These are phyloP conservation scores for Silvanus unidentatus DNA, from an alignment of 2,888 invertebrate species.

Conservation along the genomic window DNA sequence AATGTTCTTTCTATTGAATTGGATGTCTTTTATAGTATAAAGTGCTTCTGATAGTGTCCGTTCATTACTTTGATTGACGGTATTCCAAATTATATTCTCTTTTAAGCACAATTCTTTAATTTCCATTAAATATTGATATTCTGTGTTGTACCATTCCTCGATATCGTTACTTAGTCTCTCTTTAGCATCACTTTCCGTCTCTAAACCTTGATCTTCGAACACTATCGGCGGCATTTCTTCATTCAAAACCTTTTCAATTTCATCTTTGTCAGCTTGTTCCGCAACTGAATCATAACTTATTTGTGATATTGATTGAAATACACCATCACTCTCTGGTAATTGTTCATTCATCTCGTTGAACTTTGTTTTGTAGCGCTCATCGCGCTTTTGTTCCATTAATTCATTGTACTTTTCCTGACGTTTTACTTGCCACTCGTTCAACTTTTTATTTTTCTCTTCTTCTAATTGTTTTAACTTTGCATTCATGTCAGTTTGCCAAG, in stretches of 20 bases:
- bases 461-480: slow-evolving; percentile 30
- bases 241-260: slow-evolving; percentile 40
- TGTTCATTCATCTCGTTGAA: slow-evolving; percentile 8
- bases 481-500: slow-evolving; percentile 44
- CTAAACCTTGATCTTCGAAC: slow-evolving; percentile 43
- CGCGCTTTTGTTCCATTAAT: slow-evolving; percentile 33
- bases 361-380: slow-evolving; percentile 31
- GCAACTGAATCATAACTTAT: slow-evolving; percentile 46
- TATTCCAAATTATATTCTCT: slow-evolving; percentile 47
- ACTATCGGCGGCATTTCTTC: slow-evolving; percentile 46
- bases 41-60: slow-evolving; percentile 33
- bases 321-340: slow-evolving; percentile 1
- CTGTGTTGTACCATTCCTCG: slow-evolving; percentile 46
- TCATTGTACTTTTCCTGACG: slow-evolving; percentile 28
- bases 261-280: slow-evolving; percentile 49
- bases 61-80: slow-evolving; percentile 43
- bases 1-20: slow-evolving; percentile 48
- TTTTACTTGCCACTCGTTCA: slow-evolving; percentile 30
- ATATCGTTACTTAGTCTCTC: slow-evolving; percentile 48
- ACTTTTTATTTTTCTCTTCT: slow-evolving; percentile 18
- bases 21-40: slow-evolving; percentile 36
- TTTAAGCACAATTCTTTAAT: slow-evolving; percentile 42
- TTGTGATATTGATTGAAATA: slow-evolving; percentile 23
- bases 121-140: slow-evolving; percentile 45
- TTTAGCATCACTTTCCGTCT: slow-evolving; percentile 47